phyloP scores from a whole-genome alignment of 2,797 vertebrate genomes.

The Toxotes lorentzi region DNA sequence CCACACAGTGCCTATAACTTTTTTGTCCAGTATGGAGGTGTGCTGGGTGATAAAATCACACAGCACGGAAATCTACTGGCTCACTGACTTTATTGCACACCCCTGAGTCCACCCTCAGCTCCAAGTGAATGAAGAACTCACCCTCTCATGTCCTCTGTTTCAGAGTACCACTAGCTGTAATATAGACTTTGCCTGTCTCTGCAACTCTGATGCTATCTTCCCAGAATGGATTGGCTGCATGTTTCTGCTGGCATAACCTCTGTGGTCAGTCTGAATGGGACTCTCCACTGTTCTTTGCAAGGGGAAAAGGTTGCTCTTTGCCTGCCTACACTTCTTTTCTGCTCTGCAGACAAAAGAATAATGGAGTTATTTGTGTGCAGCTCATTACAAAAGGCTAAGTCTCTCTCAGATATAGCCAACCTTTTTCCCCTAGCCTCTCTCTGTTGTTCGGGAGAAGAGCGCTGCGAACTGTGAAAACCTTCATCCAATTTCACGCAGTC shows the following conservation, averaged over 20 bases:
- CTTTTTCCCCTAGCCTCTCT: constrained; percentile 18
- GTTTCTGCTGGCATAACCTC: constrained; percentile 58
- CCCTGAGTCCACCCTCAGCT: constrained; percentile 24
- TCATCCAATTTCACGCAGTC: constrained; percentile 41
- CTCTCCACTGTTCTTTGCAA: constrained; percentile 46
- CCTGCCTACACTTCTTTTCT: constrained; percentile 38
- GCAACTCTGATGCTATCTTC: constrained; percentile 68
- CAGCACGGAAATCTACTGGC: constrained; percentile 70
- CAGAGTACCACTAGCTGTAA: constrained; percentile 35
- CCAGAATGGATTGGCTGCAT: constrained; percentile 71
- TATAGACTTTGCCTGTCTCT: constrained; percentile 51
- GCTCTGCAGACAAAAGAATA: constrained; percentile 60
- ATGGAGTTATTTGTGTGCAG: constrained; percentile 69
- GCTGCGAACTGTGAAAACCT: constrained; percentile 8
- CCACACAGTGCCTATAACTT: constrained; percentile 54
- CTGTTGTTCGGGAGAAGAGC: neutral
- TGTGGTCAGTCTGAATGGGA: constrained; percentile 61
- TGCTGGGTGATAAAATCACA: constrained; percentile 64
- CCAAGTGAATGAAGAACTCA: constrained; percentile 53
- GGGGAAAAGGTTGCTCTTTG: constrained; percentile 63
- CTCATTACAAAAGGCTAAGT: constrained; percentile 66
- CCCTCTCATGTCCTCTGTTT: constrained; percentile 64
- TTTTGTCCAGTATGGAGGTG: constrained; percentile 65
- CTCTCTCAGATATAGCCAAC: constrained; percentile 36
- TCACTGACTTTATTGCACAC: constrained; percentile 61